Percentiles rank a stretch among this genome's conserved stretches.
These are phyloP conservation scores for Zaprionus tsacasi DNA, from an alignment of 1,140 invertebrate species.

Conservation along the genomic window DNA sequence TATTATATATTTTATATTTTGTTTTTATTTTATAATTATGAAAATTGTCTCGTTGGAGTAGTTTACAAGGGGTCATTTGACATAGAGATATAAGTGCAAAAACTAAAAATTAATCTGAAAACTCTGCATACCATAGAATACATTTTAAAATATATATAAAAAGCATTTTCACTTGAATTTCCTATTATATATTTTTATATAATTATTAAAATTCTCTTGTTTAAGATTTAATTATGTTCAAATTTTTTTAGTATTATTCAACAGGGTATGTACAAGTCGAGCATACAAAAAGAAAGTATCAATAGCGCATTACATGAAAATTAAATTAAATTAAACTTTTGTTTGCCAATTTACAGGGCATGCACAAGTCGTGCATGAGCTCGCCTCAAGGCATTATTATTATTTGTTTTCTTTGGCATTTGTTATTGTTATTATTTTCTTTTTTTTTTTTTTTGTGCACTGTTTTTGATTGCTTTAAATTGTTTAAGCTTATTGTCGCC, in stretches of 20 bases:
- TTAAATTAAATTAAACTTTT: neutral
- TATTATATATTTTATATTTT: neutral
- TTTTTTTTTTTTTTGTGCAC: constrained; percentile 34
- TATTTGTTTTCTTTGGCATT: constrained; percentile 12
- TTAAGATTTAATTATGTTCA: too few relatives aligned
- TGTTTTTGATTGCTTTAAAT: constrained; percentile 65
- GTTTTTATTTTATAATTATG: too few relatives aligned
- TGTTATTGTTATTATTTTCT: constrained; percentile 16
- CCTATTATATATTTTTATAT: neutral
- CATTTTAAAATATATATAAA: neutral
- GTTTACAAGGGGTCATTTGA: neutral
- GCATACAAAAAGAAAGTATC: neutral
- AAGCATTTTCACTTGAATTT: neutral
- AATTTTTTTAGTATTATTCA: neutral
- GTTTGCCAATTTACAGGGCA: constrained; percentile 1
- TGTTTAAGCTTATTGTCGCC: constrained; percentile 51
- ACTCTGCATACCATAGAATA: neutral
- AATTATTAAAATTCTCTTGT: too few relatives aligned
- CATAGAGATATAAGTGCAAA: neutral
- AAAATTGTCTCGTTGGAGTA: too few relatives aligned
- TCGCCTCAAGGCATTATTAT: neutral
- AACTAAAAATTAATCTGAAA: neutral
- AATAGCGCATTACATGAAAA: too few relatives aligned
- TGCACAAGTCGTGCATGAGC: constrained; percentile 4
- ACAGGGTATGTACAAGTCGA: neutral